Base-by-base conservation (phyloP, 2,113 vertebrate genomes). In the Rhinolophus sinicus region DNA sequence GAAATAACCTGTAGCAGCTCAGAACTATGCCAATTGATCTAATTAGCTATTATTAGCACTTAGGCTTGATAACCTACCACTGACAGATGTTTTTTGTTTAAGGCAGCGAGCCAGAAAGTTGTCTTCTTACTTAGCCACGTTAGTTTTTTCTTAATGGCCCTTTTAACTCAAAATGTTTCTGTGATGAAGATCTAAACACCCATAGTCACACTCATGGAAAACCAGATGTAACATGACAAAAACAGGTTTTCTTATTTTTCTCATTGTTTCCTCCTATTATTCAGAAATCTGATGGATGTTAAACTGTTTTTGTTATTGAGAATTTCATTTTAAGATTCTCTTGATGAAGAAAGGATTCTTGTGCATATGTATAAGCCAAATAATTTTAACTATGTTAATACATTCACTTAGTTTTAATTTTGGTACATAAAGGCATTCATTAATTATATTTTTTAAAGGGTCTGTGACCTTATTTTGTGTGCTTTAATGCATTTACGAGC, bases 1-100 rank as follows among this genome's bases (percentile, higher is more conserved):
- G 54, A 97, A 96, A 40, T 83, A 60, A 35, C 80, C 28, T 72
- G 1, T 81, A n/a, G 81, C 92, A 96, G 22, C 67, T 97, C 95
- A 44, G 44, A 94, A 92, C 10, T 85, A 6, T 86, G 19, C 62
- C 90, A 91, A 69, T 30, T 76, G 30, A 67, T 97, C 52, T 16
- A 94, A 62, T 44, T 96, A 78, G n/a, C 85, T 82, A 12, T 10
- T 72, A 88, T 50, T 89, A 70, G 26, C 58, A 28, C 40, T 82
- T 92, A 76, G 62, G 18, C 15, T 64, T 95, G 15, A 22, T 91
- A 35, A 65, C n/a, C n/a, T 11, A 52, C 6, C 52, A 70, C 30
- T 58, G 56, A 94, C 56, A 96, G 56, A 52, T 84, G 19, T 89
- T 78, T 87, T 69, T 81, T 5, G 82, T 83, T 85, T 73, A 92